phyloP scores from a whole-genome alignment of 2,888 invertebrate genomes.

The Lumbricus terrestris region DNA sequence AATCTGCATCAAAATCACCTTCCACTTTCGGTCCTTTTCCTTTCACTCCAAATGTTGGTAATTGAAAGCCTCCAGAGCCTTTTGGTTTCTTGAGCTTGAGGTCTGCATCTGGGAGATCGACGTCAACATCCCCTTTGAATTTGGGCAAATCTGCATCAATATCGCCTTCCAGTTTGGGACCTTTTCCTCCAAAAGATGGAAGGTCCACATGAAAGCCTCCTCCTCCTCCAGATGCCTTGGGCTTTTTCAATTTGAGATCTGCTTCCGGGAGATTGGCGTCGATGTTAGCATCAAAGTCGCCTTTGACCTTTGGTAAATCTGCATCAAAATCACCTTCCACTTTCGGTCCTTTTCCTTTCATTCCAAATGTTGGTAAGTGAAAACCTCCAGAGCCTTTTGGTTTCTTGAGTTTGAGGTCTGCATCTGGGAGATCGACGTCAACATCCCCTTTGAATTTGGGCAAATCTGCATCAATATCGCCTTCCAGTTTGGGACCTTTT shows the following conservation, averaged over 20 bases:
- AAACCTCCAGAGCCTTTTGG: conserved; percentile 6
- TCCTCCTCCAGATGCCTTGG: neutral
- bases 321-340: conserved; percentile 23
- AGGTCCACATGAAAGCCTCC: neutral
- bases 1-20: too few relatives aligned
- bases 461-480: neutral
- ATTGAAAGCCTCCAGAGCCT: too few relatives aligned
- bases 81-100: too few relatives aligned
- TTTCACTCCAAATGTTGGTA: too few relatives aligned
- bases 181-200: conserved; percentile 19
- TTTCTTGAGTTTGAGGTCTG: conserved; percentile 19
- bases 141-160: too few relatives aligned
- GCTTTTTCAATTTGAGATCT: conserved; percentile 15
- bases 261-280: conserved; percentile 21
- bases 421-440: conserved; percentile 17
- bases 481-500: neutral
- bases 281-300: neutral
- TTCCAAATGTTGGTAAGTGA: neutral
- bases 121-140: too few relatives aligned
- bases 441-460: neutral
- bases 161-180: neutral
- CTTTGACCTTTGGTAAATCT: conserved; percentile 19
- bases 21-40: too few relatives aligned
- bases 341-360: conserved; percentile 16
- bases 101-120: too few relatives aligned